Evolutionary conservation across 2,888 invertebrate species (phyloP), one percentile per base, ranked within the genome.

Genomic region (Clostera curtula): DNA sequence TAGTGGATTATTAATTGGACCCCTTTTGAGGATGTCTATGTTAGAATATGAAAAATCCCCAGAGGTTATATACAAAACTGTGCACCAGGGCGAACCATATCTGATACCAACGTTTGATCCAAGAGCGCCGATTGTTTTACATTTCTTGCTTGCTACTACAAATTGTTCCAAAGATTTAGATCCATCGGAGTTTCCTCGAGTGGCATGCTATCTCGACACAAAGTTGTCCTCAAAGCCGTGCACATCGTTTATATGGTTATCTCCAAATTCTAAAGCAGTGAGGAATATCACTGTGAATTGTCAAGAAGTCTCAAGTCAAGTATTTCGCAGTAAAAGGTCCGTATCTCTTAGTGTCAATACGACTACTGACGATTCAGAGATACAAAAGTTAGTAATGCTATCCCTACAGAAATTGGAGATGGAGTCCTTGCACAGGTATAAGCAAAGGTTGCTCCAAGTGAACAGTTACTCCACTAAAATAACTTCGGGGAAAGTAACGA

Each of bases 361-460:
- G 3, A 58, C 58, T 19, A 31, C 39, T n/a, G 65, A 71, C n/a
- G 60, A 68, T 31, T 29, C 41, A 11, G 45, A 48, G 16, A 63
- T 77, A 15, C 58, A 71, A 34, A 45, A 59, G 15, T 40, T 75
- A 35, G 67, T 73, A 2, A 44, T 59, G 24, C 64, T 65, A 30
- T 60, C 77, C 7, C 36, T 80, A 24, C 49, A 71, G 12, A 69
- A 80, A 43, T 43, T 80, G 25, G 80, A 80, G 59, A 67, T 68
- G 65, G 35, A 56, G 2, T 70, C 77, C 5, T 23, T 59, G 9
- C 62, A 74, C 27, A 60, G 57, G 34, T 75, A 77, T 32, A 79
- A 79, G 42, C 75, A 74, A 37, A 61, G 68, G 32, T 50, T 79
- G 19, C 31, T 72, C 4, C 51, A 63, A 31, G 68, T 80, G 15